Evolutionary conservation across 37 sponge, comb jelly and placozoan genomes (phyloP).

Genomic region (Theonella swinhoei): DNA sequence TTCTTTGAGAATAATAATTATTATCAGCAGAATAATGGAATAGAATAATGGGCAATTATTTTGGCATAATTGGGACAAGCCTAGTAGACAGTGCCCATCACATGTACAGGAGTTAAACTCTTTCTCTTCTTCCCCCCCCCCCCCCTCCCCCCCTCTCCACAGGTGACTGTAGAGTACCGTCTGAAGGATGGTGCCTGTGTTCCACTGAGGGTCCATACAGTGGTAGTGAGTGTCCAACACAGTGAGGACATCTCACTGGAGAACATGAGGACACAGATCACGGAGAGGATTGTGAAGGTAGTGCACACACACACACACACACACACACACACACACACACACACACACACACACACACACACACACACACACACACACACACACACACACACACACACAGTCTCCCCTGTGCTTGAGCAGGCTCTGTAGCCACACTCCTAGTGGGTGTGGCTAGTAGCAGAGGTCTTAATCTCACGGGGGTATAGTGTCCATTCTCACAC

Average conservation of each 20-base stretch:
- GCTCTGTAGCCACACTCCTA: neutral
- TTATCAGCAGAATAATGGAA: too few relatives aligned
- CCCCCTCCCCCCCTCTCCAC: neutral
- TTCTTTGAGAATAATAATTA: too few relatives aligned
- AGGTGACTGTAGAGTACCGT: slow-evolving; percentile 97
- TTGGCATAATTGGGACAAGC: too few relatives aligned
- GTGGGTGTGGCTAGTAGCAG: neutral
- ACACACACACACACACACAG: too few relatives aligned
- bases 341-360: too few relatives aligned
- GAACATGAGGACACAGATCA: slow-evolving; percentile 69
- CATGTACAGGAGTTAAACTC: too few relatives aligned
- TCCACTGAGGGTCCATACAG: slow-evolving; percentile 91
- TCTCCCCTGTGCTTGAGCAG: neutral
- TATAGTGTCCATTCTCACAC: neutral
- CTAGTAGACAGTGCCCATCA: too few relatives aligned
- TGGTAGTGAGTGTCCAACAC: slow-evolving; percentile 93
- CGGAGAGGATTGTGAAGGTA: slow-evolving; percentile 87
- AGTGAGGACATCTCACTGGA: slow-evolving; percentile 60
- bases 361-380: too few relatives aligned
- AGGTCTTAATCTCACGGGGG: neutral
- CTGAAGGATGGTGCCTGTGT: slow-evolving; percentile 70
- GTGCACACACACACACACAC: too few relatives aligned
- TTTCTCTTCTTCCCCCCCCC: too few relatives aligned
- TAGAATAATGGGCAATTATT: too few relatives aligned
- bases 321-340: too few relatives aligned